Evolutionary conservation across 2,888 invertebrate genomes (phyloP).

Genomic region (Xestia rhomboidea): DNA sequence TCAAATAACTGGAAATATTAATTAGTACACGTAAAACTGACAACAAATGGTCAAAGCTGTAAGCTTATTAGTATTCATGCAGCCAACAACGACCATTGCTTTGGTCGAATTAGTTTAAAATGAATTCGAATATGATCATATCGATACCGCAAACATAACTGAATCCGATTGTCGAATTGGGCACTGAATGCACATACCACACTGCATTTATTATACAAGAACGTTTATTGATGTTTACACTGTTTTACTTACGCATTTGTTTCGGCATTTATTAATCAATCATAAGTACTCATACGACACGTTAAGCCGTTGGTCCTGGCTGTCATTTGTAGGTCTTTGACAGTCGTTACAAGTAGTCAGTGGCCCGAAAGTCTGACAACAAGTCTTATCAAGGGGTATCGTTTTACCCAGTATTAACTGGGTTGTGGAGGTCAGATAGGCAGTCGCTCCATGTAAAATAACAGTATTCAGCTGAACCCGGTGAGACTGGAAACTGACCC

Average conservation of each 20-base stretch:
- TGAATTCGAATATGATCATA: constrained; percentile 26
- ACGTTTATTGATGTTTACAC: not conserved
- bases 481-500: not conserved
- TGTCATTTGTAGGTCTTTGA: not conserved
- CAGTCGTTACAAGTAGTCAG: not conserved
- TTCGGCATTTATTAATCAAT: not conserved
- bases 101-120: constrained; percentile 30
- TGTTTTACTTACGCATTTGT: not conserved
- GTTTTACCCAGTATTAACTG: not conserved
- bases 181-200: not conserved
- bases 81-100: constrained; percentile 10
- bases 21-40: not conserved
- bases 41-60: constrained; percentile 17
- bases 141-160: constrained; percentile 27
- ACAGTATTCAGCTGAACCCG: not conserved
- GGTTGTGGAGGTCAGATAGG: not conserved
- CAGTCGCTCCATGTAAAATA: not conserved
- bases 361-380: not conserved
- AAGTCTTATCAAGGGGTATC: not conserved
- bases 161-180: constrained; percentile 28
- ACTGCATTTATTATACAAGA: not conserved
- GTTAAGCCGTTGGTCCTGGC: not conserved
- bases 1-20: not conserved
- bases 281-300: not conserved
- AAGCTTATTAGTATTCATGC: constrained; percentile 31